Base-by-base conservation (phyloP, 2,888 invertebrate genomes). In the Fragum sueziense region DNA sequence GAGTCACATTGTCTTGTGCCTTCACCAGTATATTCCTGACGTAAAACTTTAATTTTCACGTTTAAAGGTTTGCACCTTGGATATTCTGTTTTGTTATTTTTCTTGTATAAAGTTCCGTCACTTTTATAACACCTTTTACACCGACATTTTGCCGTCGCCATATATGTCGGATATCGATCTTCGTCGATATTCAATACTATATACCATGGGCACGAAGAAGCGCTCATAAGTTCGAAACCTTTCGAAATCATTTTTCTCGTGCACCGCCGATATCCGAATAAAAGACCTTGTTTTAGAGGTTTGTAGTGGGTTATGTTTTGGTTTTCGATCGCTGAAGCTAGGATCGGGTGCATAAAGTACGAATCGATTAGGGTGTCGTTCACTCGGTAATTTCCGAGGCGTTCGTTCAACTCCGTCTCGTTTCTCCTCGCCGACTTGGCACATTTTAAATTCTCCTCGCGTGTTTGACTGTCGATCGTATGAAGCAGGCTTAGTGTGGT, bases 121-220 rank as follows among this genome's bases (percentile, higher is more conserved):
- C 11, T 37, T 4, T 41, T 17, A 22, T 65, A 65, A 25, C 65
- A 65, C 2, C 27, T 65, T 25, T 41, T 41, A 65, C 65, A 65
- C 1, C 41, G 14, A 41, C 65, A 65, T 41, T 22, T 37, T n/a
- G 65, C 65, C 34, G 65, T 65, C 25, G 65, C 65, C 65, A 65
- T 65, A 11, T 41, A 41, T 25, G 20, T 22, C 2, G 65, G 65
- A 25, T 25, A 65, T 27, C 65, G 37, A 14, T 65, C 25, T 1
- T 34, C 1, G 22, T 65, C 41, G 2, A 34, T 17, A 11, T 37
- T 41, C 11, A 65, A 27, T 27, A 65, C 34, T 22, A 65, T 25
- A 65, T 65, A 41, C 65, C 65, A 65, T 11, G 65, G 65, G 27
- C 65, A 65, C 2, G 34, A 11, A n/a, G 65, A 25, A 3, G 29